phyloP scores from a whole-genome alignment of 2,113 vertebrate genomes.

The Callipepla californica region DNA sequence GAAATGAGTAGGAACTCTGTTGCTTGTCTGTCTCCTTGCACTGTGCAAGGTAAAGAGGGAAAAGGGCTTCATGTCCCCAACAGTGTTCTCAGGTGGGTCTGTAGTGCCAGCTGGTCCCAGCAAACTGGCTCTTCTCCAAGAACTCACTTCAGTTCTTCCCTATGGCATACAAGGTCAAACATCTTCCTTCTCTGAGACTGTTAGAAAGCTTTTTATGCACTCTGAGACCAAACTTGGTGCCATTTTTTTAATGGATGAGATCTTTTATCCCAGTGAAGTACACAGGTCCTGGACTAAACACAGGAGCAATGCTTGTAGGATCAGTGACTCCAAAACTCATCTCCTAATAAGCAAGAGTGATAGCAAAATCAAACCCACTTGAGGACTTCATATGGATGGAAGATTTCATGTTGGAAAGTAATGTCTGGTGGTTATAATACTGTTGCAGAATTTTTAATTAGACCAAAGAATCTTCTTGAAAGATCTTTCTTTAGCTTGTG shows the following conservation, averaged over 20 bases:
- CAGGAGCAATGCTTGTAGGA: not conserved
- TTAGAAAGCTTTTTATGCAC: not conserved
- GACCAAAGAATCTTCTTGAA: not conserved
- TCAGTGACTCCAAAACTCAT: not conserved
- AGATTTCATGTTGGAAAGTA: not conserved
- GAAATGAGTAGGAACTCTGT: not conserved
- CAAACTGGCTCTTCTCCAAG: not conserved
- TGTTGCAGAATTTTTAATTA: not conserved
- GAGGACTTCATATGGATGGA: not conserved
- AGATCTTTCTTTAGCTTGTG: not conserved
- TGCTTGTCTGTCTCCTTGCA: not conserved
- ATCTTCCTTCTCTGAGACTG: not conserved
- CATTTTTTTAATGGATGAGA: not conserved
- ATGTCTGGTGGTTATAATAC: accelerated
- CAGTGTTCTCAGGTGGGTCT: not conserved
- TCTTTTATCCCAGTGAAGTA: not conserved
- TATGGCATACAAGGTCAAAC: not conserved
- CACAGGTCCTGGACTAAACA: not conserved
- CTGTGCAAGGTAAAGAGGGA: not conserved
- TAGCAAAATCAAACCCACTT: not conserved
- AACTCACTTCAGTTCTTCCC: accelerated
- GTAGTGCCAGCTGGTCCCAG: not conserved
- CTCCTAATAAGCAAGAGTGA: not conserved
- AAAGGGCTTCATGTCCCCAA: not conserved
- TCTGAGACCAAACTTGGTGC: not conserved